Conservation (phyloP, 1,140 invertebrate genomes). For the Mactra quadrangularis region DNA sequence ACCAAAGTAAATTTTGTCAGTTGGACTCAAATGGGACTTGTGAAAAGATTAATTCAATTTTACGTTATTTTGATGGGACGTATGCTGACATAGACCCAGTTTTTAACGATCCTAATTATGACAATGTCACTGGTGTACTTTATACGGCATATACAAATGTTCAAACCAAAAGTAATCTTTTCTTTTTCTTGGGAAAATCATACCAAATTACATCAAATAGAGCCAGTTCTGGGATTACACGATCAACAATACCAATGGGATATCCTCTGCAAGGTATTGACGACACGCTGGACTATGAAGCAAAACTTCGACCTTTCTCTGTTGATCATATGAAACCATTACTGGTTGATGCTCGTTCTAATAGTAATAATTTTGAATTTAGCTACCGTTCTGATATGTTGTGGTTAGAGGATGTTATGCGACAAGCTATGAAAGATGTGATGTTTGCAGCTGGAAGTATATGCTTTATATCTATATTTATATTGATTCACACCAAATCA, state of each 20-base stretch:
- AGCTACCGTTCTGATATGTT: constrained; percentile 34
- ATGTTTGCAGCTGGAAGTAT: constrained; percentile 69
- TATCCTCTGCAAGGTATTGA: constrained; percentile 38
- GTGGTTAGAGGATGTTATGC: constrained; percentile 45
- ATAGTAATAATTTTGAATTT: constrained; percentile 38
- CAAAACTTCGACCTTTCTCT: constrained; percentile 6
- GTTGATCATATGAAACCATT: constrained; percentile 22
- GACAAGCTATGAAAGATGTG: constrained; percentile 68
- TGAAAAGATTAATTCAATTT: constrained; percentile 49
- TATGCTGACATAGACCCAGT: constrained; percentile 38
- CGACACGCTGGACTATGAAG: constrained; percentile 8
- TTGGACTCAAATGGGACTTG: constrained; percentile 36
- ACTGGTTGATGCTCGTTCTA: neutral
- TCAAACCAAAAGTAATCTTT: constrained; percentile 36
- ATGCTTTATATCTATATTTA: constrained; percentile 72
- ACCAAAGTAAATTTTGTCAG: constrained; percentile 60
- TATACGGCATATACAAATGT: constrained; percentile 56
- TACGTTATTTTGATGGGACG: constrained; percentile 69
- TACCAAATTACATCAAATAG: constrained; percentile 20
- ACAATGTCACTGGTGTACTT: constrained; percentile 61
- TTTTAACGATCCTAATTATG: constrained; percentile 65
- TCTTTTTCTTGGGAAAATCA: constrained; percentile 56
- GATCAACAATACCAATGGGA: constrained; percentile 26
- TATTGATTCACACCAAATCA: constrained; percentile 70
- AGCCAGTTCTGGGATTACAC: constrained; percentile 38